Percentiles rank a stretch among this genome's conserved stretches.
Conservation (phyloP, 2,888 invertebrate species). For the Steromphala cineraria region DNA sequence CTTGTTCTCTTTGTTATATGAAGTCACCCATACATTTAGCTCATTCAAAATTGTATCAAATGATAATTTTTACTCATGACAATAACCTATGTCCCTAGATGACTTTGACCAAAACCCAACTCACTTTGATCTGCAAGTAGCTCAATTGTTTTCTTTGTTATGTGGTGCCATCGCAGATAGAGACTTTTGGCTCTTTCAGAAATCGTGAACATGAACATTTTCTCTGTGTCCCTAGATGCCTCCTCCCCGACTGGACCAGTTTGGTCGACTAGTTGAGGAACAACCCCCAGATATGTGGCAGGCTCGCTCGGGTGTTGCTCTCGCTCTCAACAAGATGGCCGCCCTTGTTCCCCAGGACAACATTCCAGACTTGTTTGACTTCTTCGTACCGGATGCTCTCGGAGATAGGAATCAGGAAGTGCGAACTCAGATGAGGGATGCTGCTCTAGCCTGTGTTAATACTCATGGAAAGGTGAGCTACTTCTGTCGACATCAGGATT, state of each 20-base stretch:
- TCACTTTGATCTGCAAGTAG: too few relatives aligned
- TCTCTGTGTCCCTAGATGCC: conserved; percentile 64
- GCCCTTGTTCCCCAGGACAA: conserved; percentile 83
- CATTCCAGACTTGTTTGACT: conserved; percentile 79
- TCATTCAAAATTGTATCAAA: too few relatives aligned
- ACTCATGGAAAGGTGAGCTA: conserved; percentile 89
- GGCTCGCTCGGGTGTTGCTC: conserved; percentile 90
- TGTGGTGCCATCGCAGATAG: too few relatives aligned
- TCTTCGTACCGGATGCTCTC: conserved; percentile 86
- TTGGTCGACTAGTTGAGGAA: conserved; percentile 88
- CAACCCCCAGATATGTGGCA: conserved; percentile 93
- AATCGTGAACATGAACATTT: too few relatives aligned
- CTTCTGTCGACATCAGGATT: neutral
- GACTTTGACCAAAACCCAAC: too few relatives aligned
- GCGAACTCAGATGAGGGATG: conserved; percentile 92
- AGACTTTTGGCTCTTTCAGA: too few relatives aligned
- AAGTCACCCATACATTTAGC: too few relatives aligned
- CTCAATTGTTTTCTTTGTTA: too few relatives aligned
- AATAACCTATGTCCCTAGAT: too few relatives aligned
- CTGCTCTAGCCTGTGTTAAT: conserved; percentile 93
- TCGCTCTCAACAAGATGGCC: conserved; percentile 87
- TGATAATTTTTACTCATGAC: too few relatives aligned
- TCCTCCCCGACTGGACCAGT: conserved; percentile 84
- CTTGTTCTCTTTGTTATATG: too few relatives aligned
- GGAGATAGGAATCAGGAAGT: conserved; percentile 89